A percentile compares a stretch with the other conserved stretches of the same genome.
phyloP scores from a whole-genome alignment of 2,797 vertebrate genomes.

The Cirrhinus molitorella region DNA sequence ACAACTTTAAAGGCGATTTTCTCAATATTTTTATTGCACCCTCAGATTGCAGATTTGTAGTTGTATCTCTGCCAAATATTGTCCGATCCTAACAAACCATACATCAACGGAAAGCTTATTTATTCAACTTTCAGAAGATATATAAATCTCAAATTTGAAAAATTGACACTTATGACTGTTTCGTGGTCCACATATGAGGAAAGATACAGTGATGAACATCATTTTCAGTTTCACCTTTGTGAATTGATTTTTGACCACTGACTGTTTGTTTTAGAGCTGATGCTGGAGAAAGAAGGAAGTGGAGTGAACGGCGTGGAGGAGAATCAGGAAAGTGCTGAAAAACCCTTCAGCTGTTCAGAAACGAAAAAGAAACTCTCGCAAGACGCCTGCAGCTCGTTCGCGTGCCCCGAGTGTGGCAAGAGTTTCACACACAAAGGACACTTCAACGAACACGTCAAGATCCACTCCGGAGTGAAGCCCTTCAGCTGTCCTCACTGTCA shows the following conservation, averaged over 20 bases:
- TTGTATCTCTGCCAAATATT: no score
- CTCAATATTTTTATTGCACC: no score
- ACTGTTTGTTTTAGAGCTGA: not conserved
- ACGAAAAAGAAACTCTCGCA: not conserved
- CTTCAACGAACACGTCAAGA: slow-evolving; percentile 17
- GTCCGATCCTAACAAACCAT: no score
- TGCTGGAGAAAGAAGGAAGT: not conserved
- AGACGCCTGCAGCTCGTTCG: not conserved
- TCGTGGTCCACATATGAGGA: not conserved
- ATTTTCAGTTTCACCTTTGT: not conserved
- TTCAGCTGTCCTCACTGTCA: slow-evolving; percentile 13
- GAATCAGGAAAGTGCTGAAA: not conserved
- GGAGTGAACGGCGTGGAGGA: no score
- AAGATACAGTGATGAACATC: not conserved
- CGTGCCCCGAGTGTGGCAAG: not conserved
- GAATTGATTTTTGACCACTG: not conserved
- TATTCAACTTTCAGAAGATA: no score
- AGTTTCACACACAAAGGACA: slow-evolving; percentile 25
- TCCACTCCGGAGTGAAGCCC: slow-evolving; percentile 21
- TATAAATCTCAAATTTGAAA: no score
- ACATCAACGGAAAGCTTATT: no score
- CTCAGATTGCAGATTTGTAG: no score
- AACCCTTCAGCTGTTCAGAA: not conserved
- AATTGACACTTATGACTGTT: no score
- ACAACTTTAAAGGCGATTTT: no score